Conservation (phyloP, 2,888 invertebrate species). For the Ischnura elegans region DNA sequence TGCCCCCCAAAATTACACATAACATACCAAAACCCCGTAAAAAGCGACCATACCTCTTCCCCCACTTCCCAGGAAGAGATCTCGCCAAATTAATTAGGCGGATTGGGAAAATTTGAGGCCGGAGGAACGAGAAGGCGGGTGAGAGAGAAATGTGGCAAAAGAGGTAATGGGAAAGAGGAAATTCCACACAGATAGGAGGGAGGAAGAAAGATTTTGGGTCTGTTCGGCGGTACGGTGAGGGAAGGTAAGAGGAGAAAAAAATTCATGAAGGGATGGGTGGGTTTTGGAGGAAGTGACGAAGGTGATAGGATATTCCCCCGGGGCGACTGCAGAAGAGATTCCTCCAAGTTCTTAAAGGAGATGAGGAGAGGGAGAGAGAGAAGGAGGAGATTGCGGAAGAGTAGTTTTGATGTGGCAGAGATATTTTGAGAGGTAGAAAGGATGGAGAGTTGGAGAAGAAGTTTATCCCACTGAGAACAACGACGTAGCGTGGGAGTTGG, state of each 20-base stretch:
- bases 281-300: neutral
- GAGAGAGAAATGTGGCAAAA: neutral
- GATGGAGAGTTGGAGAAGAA: neutral
- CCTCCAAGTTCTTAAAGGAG: neutral
- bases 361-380: neutral
- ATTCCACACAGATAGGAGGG: neutral
- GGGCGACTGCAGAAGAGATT: neutral
- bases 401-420: neutral
- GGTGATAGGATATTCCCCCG: conserved; percentile 32
- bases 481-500: neutral
- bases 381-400: neutral
- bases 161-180: neutral
- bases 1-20: neutral
- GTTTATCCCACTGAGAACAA: neutral
- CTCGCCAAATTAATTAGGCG: conserved; percentile 63
- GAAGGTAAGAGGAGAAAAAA: neutral
- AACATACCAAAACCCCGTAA: neutral
- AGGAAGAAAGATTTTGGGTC: neutral
- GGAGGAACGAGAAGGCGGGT: neutral
- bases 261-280: neutral
- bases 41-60: conserved; percentile 28
- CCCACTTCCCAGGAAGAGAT: conserved; percentile 50
- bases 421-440: neutral
- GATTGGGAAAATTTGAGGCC: conserved; percentile 62
- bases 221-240: neutral